Base-by-base conservation (phyloP, 2,888 invertebrate genomes). In the Mythimna ferrago region DNA sequence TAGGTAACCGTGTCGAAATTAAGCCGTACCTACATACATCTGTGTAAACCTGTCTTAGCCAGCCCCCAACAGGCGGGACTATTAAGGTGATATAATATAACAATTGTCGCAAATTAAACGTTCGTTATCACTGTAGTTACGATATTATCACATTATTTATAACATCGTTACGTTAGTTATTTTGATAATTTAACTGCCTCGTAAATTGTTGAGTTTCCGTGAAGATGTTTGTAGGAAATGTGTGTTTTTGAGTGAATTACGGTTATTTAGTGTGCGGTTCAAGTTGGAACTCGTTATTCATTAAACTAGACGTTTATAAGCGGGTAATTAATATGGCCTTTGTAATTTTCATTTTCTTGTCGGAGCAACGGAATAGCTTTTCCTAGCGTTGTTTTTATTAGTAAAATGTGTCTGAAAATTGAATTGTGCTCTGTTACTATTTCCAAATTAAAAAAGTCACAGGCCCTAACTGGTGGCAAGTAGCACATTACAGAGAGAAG, bases 41-140 rank as follows among this genome's bases (percentile, higher is more conserved):
- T 19, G 44, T 66, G 58, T 66, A 32, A 58, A 32, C 21, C 44
- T 11, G 26, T 58, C 67, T 51, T 65, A 67, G 66, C 62, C 21
- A 66, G 14, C 73, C 76, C 64, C 69, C n/a, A 62, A 56, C 51
- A 56, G 14, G 58, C 16, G 38, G 21, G 32, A 19, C 66, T 73
- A 79, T 78, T 82, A 73, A 79, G 67, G 78, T 76, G 68, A 74
- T 60, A 75, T 63, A 83, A 74, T 60, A 73, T 66, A 19, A 73
- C 73, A 69, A 83, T 70, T 83, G 86, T 76, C 64, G 57, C 64
- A 63, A 73, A 77, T 77, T 85, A 85, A 78, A 73, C 80, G 57
- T 67, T 58, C 51, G 38, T 74, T 83, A 83, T 83, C 75, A 60
- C 71, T 56, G 41, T 82, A 71, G 80, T 81, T 71, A 66, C 60